Conservation (phyloP, 2,797 vertebrate species). For the Heteromormyrus szaboi region DNA sequence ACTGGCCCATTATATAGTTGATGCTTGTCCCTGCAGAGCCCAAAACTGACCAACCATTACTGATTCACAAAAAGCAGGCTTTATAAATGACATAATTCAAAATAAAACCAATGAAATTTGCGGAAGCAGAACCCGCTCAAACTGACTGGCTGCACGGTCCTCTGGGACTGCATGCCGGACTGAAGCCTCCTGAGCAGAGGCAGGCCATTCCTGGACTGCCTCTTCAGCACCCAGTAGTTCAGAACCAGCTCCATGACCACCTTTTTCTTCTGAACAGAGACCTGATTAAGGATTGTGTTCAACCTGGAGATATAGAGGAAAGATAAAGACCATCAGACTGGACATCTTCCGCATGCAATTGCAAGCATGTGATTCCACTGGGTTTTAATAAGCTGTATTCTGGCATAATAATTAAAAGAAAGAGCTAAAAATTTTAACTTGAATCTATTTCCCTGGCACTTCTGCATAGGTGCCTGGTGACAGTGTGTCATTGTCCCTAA, state of each 20-base stretch:
- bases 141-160: conserved; percentile 77
- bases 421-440: not conserved
- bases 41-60: not conserved
- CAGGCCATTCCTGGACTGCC: conserved; percentile 86
- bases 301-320: conserved; percentile 62
- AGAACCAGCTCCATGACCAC: conserved; percentile 88
- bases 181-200: conserved; percentile 88
- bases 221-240: conserved; percentile 93
- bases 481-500: not conserved
- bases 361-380: not conserved
- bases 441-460: not conserved
- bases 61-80: not conserved
- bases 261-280: conserved; percentile 91
- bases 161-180: conserved; percentile 82
- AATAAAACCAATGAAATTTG: not conserved
- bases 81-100: not conserved
- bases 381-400: not conserved
- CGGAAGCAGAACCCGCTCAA: not conserved
- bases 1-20: not conserved
- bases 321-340: not conserved
- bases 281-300: conserved; percentile 91
- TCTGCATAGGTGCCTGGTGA: not conserved
- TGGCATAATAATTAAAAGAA: not conserved
- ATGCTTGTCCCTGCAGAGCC: not conserved
- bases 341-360: not conserved